phyloP scores from a whole-genome alignment of 2,797 vertebrate genomes.

The Sebastes miniatus region DNA sequence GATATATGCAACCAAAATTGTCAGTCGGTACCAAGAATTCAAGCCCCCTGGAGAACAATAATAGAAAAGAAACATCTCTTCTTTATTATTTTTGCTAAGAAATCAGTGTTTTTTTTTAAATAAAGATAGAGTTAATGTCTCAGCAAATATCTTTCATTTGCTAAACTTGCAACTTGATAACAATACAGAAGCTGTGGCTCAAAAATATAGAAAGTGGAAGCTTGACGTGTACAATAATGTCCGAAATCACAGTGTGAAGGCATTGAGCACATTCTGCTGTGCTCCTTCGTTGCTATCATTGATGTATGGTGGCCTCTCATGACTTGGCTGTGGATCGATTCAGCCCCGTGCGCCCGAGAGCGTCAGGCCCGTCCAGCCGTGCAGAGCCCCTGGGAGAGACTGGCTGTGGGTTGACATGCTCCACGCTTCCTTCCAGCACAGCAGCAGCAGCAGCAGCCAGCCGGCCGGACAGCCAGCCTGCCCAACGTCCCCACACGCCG shows the following conservation, averaged over 20 bases:
- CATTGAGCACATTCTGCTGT: slow-evolving; percentile 18
- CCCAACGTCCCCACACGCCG: slow-evolving; percentile 34
- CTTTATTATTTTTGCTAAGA: background rate
- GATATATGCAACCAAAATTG: background rate
- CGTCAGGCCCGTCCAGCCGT: slow-evolving; percentile 50
- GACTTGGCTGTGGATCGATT: slow-evolving; percentile 63
- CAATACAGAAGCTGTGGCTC: background rate
- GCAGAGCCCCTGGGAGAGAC: slow-evolving; percentile 51
- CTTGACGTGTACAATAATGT: slow-evolving; percentile 3
- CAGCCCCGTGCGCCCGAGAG: slow-evolving; percentile 28
- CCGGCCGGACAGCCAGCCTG: slow-evolving; percentile 20
- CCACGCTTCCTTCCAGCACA: slow-evolving; percentile 53
- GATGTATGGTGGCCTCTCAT: slow-evolving; percentile 56
- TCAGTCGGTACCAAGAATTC: background rate
- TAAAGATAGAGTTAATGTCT: background rate
- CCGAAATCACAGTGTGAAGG: slow-evolving; percentile 12
- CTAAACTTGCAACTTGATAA: background rate
- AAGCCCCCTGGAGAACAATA: background rate
- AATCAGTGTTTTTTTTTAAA: background rate
- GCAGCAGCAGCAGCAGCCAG: slow-evolving; percentile 26
- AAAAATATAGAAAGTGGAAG: background rate
- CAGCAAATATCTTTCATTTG: background rate
- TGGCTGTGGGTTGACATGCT: slow-evolving; percentile 67
- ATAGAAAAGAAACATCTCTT: background rate
- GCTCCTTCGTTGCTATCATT: slow-evolving; percentile 31